Evolutionary conservation across 2,888 invertebrate species (phyloP).

Genomic region (Megamerina dolium): DNA sequence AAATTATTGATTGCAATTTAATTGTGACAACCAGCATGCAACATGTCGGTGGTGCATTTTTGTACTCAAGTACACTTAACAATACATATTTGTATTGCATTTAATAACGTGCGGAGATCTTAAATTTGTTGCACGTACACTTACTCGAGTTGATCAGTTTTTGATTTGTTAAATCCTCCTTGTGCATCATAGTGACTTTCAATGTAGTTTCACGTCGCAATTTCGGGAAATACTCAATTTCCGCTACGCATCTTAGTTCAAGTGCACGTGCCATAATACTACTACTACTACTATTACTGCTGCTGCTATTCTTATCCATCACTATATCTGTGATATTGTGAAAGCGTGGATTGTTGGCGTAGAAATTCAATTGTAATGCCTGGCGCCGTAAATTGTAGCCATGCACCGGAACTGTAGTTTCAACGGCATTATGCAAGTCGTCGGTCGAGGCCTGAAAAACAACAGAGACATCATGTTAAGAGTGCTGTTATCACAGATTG

Average conservation of each 20-base stretch:
- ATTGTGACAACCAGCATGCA: not conserved
- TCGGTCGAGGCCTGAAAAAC: conserved; percentile 29
- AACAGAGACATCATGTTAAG: too few species aligned
- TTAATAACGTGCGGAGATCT: too few species aligned
- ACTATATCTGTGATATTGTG: conserved; percentile 17
- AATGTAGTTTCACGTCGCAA: conserved; percentile 33
- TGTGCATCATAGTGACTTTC: conserved; percentile 34
- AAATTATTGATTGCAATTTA: conserved; percentile 5
- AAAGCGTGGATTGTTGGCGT: conserved; percentile 40
- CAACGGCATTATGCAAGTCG: conserved; percentile 37
- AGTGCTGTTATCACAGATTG: too few species aligned
- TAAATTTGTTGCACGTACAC: too few species aligned
- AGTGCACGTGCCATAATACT: conserved; percentile 26
- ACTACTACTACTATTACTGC: conserved; percentile 17
- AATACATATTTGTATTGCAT: too few species aligned
- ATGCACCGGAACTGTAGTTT: conserved; percentile 40
- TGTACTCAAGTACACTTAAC: too few species aligned
- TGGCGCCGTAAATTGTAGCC: conserved; percentile 40
- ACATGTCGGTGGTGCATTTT: too few species aligned
- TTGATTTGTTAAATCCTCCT: conserved; percentile 41
- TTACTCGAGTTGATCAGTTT: conserved; percentile 44
- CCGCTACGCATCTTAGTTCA: conserved; percentile 41
- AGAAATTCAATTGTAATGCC: conserved; percentile 41
- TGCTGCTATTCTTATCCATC: conserved; percentile 11
- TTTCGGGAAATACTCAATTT: conserved; percentile 39